Evolutionary conservation across 2,888 invertebrate species (phyloP).

Genomic region (Yponomeuta plumbellus): DNA sequence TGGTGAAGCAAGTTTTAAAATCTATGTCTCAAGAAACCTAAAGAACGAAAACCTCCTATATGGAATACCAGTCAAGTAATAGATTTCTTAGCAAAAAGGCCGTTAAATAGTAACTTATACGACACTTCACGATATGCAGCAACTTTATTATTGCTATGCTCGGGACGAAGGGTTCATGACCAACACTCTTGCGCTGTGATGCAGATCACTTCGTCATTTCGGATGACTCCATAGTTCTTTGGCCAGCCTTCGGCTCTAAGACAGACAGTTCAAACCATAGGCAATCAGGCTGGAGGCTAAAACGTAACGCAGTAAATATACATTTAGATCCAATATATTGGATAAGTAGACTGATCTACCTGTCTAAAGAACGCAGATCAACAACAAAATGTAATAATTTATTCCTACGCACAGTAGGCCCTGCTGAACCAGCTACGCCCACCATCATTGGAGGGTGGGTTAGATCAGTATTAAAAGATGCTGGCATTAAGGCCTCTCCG

Average conservation of each 20-base stretch:
- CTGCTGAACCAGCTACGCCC: not conserved
- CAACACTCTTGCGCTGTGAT: not conserved
- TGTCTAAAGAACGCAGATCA: not conserved
- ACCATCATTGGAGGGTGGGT: constrained; percentile 25
- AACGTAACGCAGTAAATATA: not conserved
- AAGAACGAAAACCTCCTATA: not conserved
- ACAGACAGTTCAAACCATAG: constrained; percentile 7
- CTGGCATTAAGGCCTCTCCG: constrained; percentile 17
- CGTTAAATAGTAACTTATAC: not conserved
- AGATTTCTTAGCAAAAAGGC: not conserved
- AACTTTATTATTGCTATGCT: not conserved
- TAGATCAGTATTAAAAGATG: constrained; percentile 19
- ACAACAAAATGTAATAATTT: not conserved
- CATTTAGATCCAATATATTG: not conserved
- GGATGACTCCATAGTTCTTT: constrained; percentile 1
- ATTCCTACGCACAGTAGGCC: not conserved
- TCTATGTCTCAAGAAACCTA: not conserved
- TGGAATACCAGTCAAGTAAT: not conserved
- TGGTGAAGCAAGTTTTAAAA: constrained; percentile 9
- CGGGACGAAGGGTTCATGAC: constrained; percentile 7
- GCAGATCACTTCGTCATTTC: not conserved
- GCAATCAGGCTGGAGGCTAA: constrained; percentile 15
- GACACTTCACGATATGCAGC: not conserved
- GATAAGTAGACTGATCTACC: not conserved
- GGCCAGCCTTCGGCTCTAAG: constrained; percentile 11